Evolutionary conservation across 2,888 invertebrate genomes (phyloP).

Genomic region (Tetragonisca angustula): DNA sequence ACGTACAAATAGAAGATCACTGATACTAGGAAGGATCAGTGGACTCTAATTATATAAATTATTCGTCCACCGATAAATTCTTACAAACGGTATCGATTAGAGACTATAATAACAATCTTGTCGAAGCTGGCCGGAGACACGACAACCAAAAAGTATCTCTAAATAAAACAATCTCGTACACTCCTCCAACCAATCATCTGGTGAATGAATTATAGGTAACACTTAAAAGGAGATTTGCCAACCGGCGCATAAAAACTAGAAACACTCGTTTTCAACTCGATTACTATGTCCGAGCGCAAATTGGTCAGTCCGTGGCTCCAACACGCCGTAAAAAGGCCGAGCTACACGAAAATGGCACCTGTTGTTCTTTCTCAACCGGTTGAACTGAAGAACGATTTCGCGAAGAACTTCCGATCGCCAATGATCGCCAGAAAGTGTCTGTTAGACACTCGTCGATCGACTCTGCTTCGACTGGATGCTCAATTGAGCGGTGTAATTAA

Average conservation of each 20-base stretch:
- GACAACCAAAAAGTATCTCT: conserved; percentile 41
- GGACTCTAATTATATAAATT: too few species aligned
- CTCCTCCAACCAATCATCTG: conserved; percentile 38
- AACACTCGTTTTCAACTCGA: conserved; percentile 51
- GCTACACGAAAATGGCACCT: conserved; percentile 32
- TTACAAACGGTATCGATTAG: conserved; percentile 6
- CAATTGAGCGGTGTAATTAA: conserved; percentile 51
- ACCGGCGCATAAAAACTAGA: conserved; percentile 54
- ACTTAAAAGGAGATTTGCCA: conserved; percentile 70
- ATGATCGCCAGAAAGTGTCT: conserved; percentile 9
- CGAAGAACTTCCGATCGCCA: conserved; percentile 23
- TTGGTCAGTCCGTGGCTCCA: conserved; percentile 24
- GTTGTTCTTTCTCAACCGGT: conserved; percentile 33
- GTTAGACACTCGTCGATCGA: too few species aligned
- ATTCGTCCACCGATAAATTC: too few species aligned
- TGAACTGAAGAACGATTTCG: conserved; percentile 27
- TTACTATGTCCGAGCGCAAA: conserved; percentile 44
- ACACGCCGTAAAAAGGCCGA: conserved; percentile 31
- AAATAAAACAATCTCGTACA: conserved; percentile 47
- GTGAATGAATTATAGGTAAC: conserved; percentile 57
- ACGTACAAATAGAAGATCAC: too few species aligned
- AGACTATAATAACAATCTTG: conserved; percentile 4
- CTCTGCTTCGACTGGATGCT: background rate
- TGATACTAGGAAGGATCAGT: too few species aligned
- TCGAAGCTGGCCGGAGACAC: conserved; percentile 29